Base-by-base conservation (phyloP, 2,888 invertebrate species). In the Isotomurus palustris region DNA sequence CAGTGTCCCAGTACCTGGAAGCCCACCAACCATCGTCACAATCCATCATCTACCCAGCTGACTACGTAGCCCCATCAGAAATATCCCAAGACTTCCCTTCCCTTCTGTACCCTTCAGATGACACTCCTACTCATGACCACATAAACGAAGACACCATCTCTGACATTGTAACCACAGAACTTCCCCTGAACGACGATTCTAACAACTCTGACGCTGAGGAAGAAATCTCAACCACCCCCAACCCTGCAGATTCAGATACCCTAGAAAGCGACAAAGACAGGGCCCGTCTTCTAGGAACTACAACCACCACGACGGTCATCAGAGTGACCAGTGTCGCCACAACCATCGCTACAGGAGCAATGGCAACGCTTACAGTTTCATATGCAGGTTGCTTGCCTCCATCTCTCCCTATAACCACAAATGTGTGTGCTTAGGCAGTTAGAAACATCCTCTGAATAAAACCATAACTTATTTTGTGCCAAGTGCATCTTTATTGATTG, bases 371-470 rank as follows among this genome's bases (percentile, higher is more conserved):
- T 10, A 53, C 60, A 1, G 44, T 69, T 2, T 56, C 3, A n/a
- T 69, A 68, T 43, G 38, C 43, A 2, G 67, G 69, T 1, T 69
- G 69, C 40, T 49, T 53, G 8, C 67, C 69, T 1, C 52, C 53
- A 2, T 24, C 44, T 10, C 41, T 60, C 3, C 64, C 67, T 1
- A 38, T 60, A 10, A n/a, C n/a, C n/a, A n/a, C n/a, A n/a, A n/a
- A n/a, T n/a, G n/a, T n/a, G n/a, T n/a, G n/a, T n/a, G n/a, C n/a
- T n/a, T n/a, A n/a, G n/a, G n/a, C n/a, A n/a, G n/a, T n/a, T n/a
- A n/a, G n/a, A n/a, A n/a, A n/a, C n/a, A n/a, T n/a, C n/a, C n/a
- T n/a, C n/a, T n/a, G n/a, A n/a, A n/a, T n/a, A n/a, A n/a, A n/a
- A n/a, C n/a, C n/a, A n/a, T n/a, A n/a, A n/a, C n/a, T n/a, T n/a